Evolutionary conservation across 2,113 vertebrate genomes (phyloP), one percentile per base, ranked within the genome.

Genomic region (Gracilinanus agilis): DNA sequence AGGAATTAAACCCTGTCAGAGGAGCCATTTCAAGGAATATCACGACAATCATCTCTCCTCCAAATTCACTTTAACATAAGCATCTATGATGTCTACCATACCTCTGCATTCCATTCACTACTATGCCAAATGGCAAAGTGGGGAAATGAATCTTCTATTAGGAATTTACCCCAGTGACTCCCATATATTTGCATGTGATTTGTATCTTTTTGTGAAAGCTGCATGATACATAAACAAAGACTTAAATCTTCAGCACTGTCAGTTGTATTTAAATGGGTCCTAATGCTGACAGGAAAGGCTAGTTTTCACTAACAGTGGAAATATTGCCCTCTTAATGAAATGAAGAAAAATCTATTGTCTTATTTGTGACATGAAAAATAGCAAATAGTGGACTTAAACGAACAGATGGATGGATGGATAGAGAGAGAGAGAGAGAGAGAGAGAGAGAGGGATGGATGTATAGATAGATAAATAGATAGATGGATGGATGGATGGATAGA

Each of bases 21-120:
- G 93, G 61, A 97, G 89, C 67, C 0, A 25, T 88, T 93, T 96
- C 61, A 93, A 92, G 92, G 89, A 55, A 34, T 89, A 91, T 44
- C n/a, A 96, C 53, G 6, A 88, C 3, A 3, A 96, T 13, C 4
- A 90, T n/a, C 4, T 25, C 90, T 11, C 6, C 53, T 1, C 12
- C 90, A n/a, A 90, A 91, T 25, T 55, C 75, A 49, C 9, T 75
- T 90, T 55, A 96, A 90, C 27, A 0, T 4, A 67, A 91, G n/a
- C 25, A 54, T 91, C 53, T 44, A 44, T 92, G 11, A 11, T 54
- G 16, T 92, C 91, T 53, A 4, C 75, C 53, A 90, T 88, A 89
- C 61, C 94, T 49, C 21, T 44, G 24, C 8, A 58, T 93, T 95
- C 88, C 91, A 44, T 93, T 95, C 3, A 21, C 92, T 88, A 93